Conservation (phyloP, 2,888 invertebrate species). For the Sphaerophoria rueppellii region DNA sequence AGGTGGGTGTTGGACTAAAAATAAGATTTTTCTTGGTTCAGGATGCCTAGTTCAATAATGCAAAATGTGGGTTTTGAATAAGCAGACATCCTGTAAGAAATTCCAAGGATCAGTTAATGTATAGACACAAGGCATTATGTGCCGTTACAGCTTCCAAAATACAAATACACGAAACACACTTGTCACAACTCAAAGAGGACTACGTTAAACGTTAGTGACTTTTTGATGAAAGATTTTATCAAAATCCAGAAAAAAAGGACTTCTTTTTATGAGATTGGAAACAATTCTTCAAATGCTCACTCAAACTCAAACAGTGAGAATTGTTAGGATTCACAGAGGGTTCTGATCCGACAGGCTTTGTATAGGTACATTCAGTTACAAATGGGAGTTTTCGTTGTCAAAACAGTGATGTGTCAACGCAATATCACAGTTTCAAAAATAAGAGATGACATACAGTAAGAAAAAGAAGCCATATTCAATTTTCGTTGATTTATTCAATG, state of each 20-base stretch:
- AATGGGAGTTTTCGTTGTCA: neutral
- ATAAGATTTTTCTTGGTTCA: no score
- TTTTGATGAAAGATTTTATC: conserved; percentile 27
- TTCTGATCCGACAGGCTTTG: conserved; percentile 45
- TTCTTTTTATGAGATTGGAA: conserved; percentile 30
- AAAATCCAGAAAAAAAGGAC: neutral
- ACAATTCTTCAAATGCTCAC: conserved; percentile 23
- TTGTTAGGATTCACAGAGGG: conserved; percentile 39
- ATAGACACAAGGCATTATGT: neutral
- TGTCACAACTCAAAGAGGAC: neutral
- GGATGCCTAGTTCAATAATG: no score
- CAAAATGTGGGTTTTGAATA: no score
- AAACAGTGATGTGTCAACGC: conserved; percentile 31
- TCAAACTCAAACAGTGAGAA: conserved; percentile 26
- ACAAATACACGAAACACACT: conserved; percentile 7
- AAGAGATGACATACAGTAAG: neutral
- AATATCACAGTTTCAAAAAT: neutral
- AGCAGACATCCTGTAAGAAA: no score
- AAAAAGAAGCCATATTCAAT: conserved; percentile 36
- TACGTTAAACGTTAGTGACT: conserved; percentile 1
- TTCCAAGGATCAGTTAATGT: no score
- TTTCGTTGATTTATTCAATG: conserved; percentile 66
- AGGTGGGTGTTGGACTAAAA: no score
- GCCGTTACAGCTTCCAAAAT: neutral
- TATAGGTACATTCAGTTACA: neutral